Evolutionary conservation across 1,140 invertebrate species (phyloP).

Genomic region (Microplitis demolitor): DNA sequence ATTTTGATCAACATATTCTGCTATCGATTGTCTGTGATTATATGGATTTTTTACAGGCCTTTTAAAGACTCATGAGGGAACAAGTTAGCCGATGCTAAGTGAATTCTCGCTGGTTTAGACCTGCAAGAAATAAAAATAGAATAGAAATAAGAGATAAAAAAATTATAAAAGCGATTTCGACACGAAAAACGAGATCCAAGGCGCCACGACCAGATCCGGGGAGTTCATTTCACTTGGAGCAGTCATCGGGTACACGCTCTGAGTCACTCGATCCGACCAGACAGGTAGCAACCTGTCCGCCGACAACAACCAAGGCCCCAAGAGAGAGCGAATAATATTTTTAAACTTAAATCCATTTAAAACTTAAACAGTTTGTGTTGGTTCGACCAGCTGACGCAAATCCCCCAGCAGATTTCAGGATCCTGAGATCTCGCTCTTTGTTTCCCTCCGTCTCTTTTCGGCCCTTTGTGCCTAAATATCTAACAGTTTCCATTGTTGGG

Average conservation of each 20-base stretch:
- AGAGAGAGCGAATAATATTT: constrained; percentile 1
- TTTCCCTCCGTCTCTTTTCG: too few species aligned
- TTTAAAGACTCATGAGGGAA: too few species aligned
- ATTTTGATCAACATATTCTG: too few species aligned
- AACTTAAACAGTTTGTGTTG: background rate
- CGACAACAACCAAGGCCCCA: background rate
- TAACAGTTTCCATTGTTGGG: too few species aligned
- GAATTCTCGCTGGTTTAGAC: background rate
- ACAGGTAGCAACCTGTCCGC: constrained; percentile 52
- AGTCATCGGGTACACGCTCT: constrained; percentile 40
- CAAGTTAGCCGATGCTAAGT: background rate
- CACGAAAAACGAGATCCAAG: background rate
- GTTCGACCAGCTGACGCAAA: background rate
- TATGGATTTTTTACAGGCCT: too few species aligned
- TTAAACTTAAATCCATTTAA: background rate
- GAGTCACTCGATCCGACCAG: constrained; percentile 46
- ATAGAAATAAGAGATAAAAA: background rate
- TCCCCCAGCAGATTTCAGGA: too few species aligned
- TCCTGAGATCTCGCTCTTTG: too few species aligned
- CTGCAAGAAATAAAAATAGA: background rate
- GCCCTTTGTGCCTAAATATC: too few species aligned
- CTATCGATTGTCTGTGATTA: too few species aligned
- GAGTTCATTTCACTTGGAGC: constrained; percentile 48
- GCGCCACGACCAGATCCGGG: constrained; percentile 33
- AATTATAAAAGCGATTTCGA: constrained; percentile 1